Evolutionary conservation across 1,140 invertebrate genomes (phyloP).

Genomic region (Trachymyrmex septentrionalis): DNA sequence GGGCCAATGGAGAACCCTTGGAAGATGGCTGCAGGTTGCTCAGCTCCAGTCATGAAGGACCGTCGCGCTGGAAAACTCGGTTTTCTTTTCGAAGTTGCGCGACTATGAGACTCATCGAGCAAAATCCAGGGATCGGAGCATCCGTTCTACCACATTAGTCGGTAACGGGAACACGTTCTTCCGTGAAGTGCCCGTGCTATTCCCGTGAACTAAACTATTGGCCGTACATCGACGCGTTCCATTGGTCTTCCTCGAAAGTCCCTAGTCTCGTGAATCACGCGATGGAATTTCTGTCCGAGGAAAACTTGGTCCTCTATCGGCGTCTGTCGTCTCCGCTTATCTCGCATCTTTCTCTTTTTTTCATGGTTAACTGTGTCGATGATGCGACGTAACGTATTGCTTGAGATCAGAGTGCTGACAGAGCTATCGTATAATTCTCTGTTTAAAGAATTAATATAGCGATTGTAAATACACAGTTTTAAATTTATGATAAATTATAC

Average conservation of each 20-base stretch:
- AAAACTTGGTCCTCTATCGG: slow-evolving; percentile 30
- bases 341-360: not conserved
- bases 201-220: slow-evolving; percentile 56
- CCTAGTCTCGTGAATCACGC: slow-evolving; percentile 65
- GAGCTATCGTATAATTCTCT: not conserved
- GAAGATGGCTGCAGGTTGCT: slow-evolving; percentile 21
- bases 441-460: not conserved
- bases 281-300: slow-evolving; percentile 47
- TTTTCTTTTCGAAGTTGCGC: slow-evolving; percentile 49
- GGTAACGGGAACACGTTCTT: slow-evolving; percentile 43
- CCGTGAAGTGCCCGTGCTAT: slow-evolving; percentile 29
- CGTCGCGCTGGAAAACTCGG: slow-evolving; percentile 49
- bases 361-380: not conserved
- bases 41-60: slow-evolving; percentile 37
- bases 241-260: slow-evolving; percentile 59
- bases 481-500: too few species aligned
- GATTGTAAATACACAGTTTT: not conserved
- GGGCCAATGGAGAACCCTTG: slow-evolving; percentile 49
- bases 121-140: slow-evolving; percentile 43
- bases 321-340: not conserved
- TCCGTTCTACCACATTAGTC: slow-evolving; percentile 35
- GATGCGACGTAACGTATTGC: slow-evolving; percentile 11
- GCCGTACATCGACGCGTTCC: slow-evolving; percentile 57
- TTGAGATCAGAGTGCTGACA: not conserved
- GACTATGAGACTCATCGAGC: slow-evolving; percentile 50